Base-by-base conservation (phyloP, 2,797 vertebrate genomes). In the Myotis findleyi region DNA sequence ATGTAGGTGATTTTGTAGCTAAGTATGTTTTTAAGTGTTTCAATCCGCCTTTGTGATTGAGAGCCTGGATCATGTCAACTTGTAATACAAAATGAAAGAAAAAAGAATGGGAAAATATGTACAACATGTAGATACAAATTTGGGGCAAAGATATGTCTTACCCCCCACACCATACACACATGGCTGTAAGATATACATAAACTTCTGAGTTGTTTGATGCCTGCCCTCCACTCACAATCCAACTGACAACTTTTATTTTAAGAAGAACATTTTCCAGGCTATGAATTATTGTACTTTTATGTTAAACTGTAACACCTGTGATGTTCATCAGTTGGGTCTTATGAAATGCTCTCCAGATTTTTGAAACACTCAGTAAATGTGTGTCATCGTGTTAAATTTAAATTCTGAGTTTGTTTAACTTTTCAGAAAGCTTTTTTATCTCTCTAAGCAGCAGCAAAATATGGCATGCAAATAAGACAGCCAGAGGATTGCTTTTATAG, bases 1-100 rank as follows among this genome's bases (percentile, higher is more conserved):
- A 53, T 89, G 44, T 77, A 33, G 68, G 38, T 79, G n/a, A 79
- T 91, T 93, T 93, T 93, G 27, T 87, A 89, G 41, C n/a, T 59
- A 95, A 81, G 55, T 68, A 25, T 68, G 44, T 75, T 94, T 96
- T 93, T 89, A 96, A 86, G 89, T 94, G 38, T 87, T 96, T 95
- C 57, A 94, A 2, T 92, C 27, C 2, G 27, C 23, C 49, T 16
- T 72, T 87, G 73, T 79, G 73, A 87, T 90, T 82, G 38, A 94
- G 89, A 87, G 38, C 27, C 82, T 95, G 77, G 18, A 53, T 83
- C 75, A 72, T 84, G 55, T 90, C 44, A 73, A 21, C 49, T 82
- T 86, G 93, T 96, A 95, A 69, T 90, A 88, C 81, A 77, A 83
- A 96, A 89, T 23, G 18, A 18, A 69, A 95, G 47, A 33, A 13